Base-by-base conservation (phyloP, 2,797 vertebrate species). In the Microcaecilia unicolor region DNA sequence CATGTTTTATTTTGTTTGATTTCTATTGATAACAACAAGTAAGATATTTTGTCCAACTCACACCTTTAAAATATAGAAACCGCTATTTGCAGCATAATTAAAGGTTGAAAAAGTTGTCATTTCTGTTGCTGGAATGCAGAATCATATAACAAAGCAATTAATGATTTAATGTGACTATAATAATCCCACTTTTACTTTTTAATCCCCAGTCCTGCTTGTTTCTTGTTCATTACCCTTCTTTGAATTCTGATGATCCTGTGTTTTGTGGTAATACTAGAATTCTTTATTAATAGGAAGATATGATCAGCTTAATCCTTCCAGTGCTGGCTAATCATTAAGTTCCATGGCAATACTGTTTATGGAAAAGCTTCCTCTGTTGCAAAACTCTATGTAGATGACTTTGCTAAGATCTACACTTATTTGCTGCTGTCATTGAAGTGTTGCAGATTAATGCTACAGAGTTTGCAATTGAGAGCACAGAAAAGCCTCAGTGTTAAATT, bases 391-490 rank as follows among this genome's bases (percentile, higher is more conserved):
- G 31, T 48, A 51, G 55, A 55, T 36, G 52, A 50, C 58, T 61
- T 55, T 55, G 29, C 44, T 44, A 41, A 24, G 10, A 29, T 52
- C 44, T 61, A n/a, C n/a, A n/a, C n/a, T n/a, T n/a, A n/a, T n/a
- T n/a, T n/a, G n/a, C n/a, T n/a, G n/a, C n/a, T n/a, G n/a, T n/a
- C n/a, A n/a, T n/a, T n/a, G n/a, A n/a, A n/a, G n/a, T n/a, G n/a
- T n/a, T n/a, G n/a, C n/a, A n/a, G n/a, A n/a, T n/a, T n/a, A 61
- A 47, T 42, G 26, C 26, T 47, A 21, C 31, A n/a, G n/a, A n/a
- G n/a, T 41, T 51, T 52, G 33, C 55, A 61, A 55, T 52, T 55
- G 55, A 58, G 50, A 47, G 36, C 55, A 43, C 55, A 57, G 58
- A 58, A 52, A 48, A 34, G 26, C 47, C 48, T 22, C 12, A 28